Percentiles rank a stretch among this genome's conserved stretches.
Evolutionary conservation across 2,888 invertebrate species (phyloP).

Genomic region (Xiphydria camelus): DNA sequence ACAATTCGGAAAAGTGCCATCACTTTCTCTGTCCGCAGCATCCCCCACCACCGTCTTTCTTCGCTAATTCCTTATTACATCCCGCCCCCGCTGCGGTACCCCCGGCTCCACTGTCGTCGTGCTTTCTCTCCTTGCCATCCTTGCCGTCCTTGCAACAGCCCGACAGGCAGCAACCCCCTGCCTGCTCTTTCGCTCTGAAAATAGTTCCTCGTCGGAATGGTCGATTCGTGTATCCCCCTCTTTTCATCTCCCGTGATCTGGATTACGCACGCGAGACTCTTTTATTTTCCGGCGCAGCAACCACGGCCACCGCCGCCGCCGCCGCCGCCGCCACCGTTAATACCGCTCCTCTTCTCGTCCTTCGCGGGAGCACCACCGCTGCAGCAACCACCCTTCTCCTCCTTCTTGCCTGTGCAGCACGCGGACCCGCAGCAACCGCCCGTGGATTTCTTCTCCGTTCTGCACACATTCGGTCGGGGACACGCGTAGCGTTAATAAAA

Average conservation of each 20-base stretch:
- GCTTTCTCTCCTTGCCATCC: slow-evolving; percentile 12
- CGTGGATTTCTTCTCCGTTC: slow-evolving; percentile 32
- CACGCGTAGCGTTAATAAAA: no score
- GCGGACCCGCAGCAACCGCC: slow-evolving; percentile 40
- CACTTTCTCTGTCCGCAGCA: slow-evolving; percentile 13
- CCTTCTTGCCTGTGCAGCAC: slow-evolving; percentile 37
- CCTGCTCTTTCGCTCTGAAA: slow-evolving; percentile 34
- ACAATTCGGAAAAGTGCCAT: no score
- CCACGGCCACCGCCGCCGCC: slow-evolving; percentile 1
- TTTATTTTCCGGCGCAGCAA: slow-evolving; percentile 26
- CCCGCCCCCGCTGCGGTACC: slow-evolving; percentile 2
- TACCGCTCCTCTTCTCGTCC: slow-evolving; percentile 7
- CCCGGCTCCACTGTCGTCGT: not conserved
- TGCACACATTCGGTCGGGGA: slow-evolving; percentile 35
- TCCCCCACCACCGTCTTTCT: slow-evolving; percentile 7
- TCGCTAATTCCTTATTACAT: slow-evolving; percentile 7
- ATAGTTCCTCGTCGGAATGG: no score
- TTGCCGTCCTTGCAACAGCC: slow-evolving; percentile 37
- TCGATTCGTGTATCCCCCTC: no score
- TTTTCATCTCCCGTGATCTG: no score
- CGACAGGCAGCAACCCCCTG: slow-evolving; percentile 41
- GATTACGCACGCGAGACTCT: no score
- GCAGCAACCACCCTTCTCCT: slow-evolving; percentile 37
- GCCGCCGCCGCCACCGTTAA: slow-evolving; percentile 1
- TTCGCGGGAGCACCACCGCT: slow-evolving; percentile 15